Conservation (phyloP, 2,888 invertebrate genomes). For the Dimorphilus gyrociliatus region DNA sequence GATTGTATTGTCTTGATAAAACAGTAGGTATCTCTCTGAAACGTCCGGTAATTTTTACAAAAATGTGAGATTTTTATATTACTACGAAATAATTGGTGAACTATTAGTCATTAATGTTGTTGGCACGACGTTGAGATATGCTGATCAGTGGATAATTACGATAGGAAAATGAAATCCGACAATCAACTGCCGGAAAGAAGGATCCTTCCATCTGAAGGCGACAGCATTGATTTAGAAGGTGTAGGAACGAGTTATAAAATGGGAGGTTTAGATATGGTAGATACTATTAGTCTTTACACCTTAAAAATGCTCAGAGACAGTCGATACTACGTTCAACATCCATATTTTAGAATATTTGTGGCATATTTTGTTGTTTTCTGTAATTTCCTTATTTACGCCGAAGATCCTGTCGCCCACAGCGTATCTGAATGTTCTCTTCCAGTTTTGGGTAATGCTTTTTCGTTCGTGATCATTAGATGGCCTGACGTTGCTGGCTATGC, state of each 20-base stretch:
- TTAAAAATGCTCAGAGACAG: slow-evolving; percentile 38
- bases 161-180: no score
- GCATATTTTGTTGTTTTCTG: slow-evolving; percentile 41
- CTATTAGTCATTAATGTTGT: no score
- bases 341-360: slow-evolving; percentile 39
- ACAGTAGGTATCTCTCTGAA: no score
- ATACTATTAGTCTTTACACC: slow-evolving; percentile 31
- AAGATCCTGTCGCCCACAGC: slow-evolving; percentile 42
- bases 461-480: slow-evolving; percentile 40
- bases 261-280: slow-evolving; percentile 18
- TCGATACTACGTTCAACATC: slow-evolving; percentile 42
- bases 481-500: slow-evolving; percentile 37
- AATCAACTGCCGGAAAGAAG: no score
- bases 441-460: slow-evolving; percentile 41
- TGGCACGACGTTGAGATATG: no score
- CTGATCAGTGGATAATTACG: no score
- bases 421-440: slow-evolving; percentile 40
- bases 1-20: no score
- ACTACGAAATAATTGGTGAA: no score
- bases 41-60: no score
- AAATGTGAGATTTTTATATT: no score
- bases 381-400: slow-evolving; percentile 43
- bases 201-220: no score
- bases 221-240: no score
- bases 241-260: slow-evolving; percentile 1